Evolutionary conservation across 1,140 invertebrate species (phyloP), one percentile per base, ranked within the genome.

Genomic region (Holcopasites calliopsidis): DNA sequence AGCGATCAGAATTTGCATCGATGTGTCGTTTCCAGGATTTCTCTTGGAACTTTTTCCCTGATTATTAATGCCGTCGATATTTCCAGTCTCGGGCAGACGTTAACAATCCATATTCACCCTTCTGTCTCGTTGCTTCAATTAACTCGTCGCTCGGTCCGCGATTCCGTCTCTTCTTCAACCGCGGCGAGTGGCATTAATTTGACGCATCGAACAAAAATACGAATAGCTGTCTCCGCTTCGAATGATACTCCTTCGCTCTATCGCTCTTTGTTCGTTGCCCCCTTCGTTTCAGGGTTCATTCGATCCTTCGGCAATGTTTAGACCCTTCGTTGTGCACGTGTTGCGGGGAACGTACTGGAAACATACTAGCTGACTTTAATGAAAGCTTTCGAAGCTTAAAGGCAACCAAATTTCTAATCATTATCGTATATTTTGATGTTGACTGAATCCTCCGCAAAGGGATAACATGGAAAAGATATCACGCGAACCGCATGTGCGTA

Each of bases 121-220:
- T 65, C 70, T 65, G 60, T 73, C 70, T 73, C 49, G 70, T 73
- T 73, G 54, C 70, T 60, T 73, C 70, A 73, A 73, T 73, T 73
- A 73, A 73, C 60, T 54, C 31, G 60, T 54, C 49, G 60, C n/a
- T 26, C n/a, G 44, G 40, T 72, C 23, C 57, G 18, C 55, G 68
- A 44, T 33, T 2, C 31, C 49, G n/a, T 26, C 38, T 73, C 18
- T 55, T 60, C 49, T 65, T 31, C 23, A n/a, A 73, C 31, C 70
- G 26, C 58, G 21, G 3, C 13, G 70, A 65, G 58, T 54, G 70
- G 70, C 70, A 54, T 73, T 73, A 73, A 73, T 73, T 73, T 65
- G 70, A 54, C 52, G 49, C 70, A 33, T 65, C 49, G 70, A 65
- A 73, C 50, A 65, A 73, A 73, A 73, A 54, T 54, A 54, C 47